phyloP scores from a whole-genome alignment of 2,113 vertebrate genomes.

The Rallus limicola region DNA sequence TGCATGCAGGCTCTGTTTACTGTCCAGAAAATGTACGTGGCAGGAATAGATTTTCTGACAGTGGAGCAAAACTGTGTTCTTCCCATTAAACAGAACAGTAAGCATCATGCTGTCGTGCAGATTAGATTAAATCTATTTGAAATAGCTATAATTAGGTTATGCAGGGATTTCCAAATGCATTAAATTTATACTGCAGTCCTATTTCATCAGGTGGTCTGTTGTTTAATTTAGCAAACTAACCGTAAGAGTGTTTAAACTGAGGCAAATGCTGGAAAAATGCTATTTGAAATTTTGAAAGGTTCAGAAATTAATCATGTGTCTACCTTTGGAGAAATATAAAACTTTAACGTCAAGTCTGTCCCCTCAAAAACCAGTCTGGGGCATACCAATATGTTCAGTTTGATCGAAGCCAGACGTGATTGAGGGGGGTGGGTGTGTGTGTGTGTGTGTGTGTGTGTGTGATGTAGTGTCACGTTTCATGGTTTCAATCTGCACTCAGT shows the following conservation, averaged over 20 bases:
- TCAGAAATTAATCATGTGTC: background rate
- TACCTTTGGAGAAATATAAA: background rate
- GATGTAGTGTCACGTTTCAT: background rate
- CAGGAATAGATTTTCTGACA: slow-evolving; percentile 13
- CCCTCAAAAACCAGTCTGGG: background rate
- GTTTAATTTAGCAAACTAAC: background rate
- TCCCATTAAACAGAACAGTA: slow-evolving; percentile 1
- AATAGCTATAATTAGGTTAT: slow-evolving; percentile 9
- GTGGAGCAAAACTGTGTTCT: background rate
- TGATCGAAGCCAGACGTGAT: background rate
- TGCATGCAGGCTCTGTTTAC: background rate
- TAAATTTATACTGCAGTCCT: background rate
- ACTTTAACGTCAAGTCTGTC: background rate
- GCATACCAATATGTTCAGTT: background rate
- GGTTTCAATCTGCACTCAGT: background rate
- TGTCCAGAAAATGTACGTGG: background rate
- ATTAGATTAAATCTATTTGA: slow-evolving; percentile 11
- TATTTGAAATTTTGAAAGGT: background rate
- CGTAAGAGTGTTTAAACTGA: background rate
- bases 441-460: background rate
- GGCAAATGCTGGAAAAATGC: background rate
- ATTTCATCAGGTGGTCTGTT: background rate
- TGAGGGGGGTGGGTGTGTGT: background rate
- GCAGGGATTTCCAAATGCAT: background rate
- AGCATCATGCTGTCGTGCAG: background rate